Evolutionary conservation across 2,797 vertebrate genomes (phyloP).

Genomic region (Gouania willdenowi): DNA sequence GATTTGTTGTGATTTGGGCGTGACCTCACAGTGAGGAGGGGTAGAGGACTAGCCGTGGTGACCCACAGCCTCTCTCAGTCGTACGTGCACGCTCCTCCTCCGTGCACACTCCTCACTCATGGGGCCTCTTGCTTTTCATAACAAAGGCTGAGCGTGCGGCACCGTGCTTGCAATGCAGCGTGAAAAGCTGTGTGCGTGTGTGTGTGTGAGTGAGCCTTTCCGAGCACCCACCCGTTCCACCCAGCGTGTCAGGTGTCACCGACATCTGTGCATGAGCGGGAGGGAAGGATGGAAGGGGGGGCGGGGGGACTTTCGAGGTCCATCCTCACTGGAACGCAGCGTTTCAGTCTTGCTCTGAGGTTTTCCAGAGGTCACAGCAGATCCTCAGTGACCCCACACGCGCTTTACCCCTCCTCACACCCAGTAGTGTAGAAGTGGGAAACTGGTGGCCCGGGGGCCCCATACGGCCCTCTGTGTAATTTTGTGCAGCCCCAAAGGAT

Average conservation of each 20-base stretch:
- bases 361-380: conserved; percentile 32
- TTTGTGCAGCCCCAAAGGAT: no score
- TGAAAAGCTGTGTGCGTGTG: conserved; percentile 23
- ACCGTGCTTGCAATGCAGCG: conserved; percentile 43
- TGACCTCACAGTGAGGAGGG: no score
- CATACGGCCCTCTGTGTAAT: no score
- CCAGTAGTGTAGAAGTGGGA: no score
- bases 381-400: background rate
- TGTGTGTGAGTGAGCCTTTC: conserved; percentile 31
- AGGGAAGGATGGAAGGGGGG: conserved; percentile 37
- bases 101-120: background rate
- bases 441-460: no score
- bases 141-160: conserved; percentile 67
- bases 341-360: conserved; percentile 33
- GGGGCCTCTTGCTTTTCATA: conserved; percentile 73
- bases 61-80: conserved; percentile 12
- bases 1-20: no score
- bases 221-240: no score
- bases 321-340: conserved; percentile 26
- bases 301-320: conserved; percentile 52
- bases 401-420: background rate
- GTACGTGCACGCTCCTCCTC: background rate
- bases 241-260: conserved; percentile 70
- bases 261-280: conserved; percentile 63
- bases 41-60: no score